Percentiles rank a stretch among this genome's conserved stretches.
phyloP scores from a whole-genome alignment of 2,113 vertebrate genomes.

The Tyto alba region DNA sequence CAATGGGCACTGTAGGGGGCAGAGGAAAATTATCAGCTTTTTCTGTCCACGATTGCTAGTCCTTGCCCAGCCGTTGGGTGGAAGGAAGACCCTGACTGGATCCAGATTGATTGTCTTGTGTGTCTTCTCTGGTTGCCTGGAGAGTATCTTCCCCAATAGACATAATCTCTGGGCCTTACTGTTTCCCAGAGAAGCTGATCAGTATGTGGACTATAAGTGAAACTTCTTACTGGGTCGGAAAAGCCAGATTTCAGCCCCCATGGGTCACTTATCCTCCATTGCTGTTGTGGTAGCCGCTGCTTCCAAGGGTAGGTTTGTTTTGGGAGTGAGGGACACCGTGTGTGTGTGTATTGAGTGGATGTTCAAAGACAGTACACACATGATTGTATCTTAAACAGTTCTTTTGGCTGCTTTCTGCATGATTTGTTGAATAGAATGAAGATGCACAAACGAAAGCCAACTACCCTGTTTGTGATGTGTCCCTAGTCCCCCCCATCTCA shows the following conservation, averaged over 20 bases:
- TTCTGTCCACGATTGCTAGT: not conserved
- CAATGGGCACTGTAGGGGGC: rapidly evolving
- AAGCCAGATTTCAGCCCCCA: not conserved
- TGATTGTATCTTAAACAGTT: not conserved
- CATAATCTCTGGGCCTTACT: not conserved
- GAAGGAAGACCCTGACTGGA: not conserved
- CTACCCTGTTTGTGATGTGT: rapidly evolving
- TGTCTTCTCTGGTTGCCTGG: not conserved
- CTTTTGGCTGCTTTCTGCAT: not conserved
- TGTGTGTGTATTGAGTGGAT: rapidly evolving
- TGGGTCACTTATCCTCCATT: not conserved
- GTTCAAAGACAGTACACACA: not conserved
- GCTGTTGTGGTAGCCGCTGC: not conserved
- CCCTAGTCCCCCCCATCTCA: not conserved
- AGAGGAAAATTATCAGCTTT: not conserved
- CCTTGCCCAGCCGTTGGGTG: not conserved
- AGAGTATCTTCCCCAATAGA: not conserved
- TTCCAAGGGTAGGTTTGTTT: not conserved
- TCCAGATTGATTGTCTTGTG: not conserved
- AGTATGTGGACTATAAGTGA: not conserved
- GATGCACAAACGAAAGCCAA: not conserved
- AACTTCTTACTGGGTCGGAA: not conserved
- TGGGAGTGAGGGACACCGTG: rapidly evolving
- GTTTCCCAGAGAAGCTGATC: not conserved
- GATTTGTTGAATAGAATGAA: not conserved